phyloP scores from a whole-genome alignment of 2,113 vertebrate species.

The Pelecanus crispus region DNA sequence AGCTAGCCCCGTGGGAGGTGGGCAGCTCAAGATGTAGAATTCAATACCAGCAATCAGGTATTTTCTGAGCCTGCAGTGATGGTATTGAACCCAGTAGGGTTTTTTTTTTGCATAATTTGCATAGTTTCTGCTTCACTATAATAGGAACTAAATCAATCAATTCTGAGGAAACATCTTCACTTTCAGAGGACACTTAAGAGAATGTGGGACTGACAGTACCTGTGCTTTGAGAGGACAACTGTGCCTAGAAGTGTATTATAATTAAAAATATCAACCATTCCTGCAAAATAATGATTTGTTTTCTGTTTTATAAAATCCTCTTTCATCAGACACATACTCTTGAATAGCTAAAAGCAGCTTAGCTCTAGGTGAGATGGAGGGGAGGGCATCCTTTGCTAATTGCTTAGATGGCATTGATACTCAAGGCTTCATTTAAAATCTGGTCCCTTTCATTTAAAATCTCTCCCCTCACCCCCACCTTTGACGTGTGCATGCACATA shows the following conservation, averaged over 20 bases:
- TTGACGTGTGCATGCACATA: neutral
- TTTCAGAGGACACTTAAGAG: neutral
- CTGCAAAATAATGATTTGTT: neutral
- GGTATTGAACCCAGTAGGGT: neutral
- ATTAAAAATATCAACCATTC: neutral
- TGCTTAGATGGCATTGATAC: neutral
- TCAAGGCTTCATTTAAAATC: neutral
- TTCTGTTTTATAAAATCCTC: neutral
- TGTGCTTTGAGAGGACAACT: neutral
- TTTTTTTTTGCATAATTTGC: neutral
- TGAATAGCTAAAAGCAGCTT: neutral
- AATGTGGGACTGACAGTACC: neutral
- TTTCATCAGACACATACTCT: neutral
- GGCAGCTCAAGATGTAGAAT: neutral
- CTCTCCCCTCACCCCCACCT: neutral
- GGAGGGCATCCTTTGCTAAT: neutral
- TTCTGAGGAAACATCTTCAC: neutral
- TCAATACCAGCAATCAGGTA: neutral
- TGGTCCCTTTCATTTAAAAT: neutral
- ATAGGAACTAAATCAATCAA: neutral
- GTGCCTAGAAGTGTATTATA: neutral
- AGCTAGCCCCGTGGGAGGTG: neutral
- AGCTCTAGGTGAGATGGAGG: neutral
- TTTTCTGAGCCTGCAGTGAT: neutral
- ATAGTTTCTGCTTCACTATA: slow-evolving; percentile 12